Evolutionary conservation across 2,888 invertebrate species (phyloP).

Genomic region (Erynnis tages): DNA sequence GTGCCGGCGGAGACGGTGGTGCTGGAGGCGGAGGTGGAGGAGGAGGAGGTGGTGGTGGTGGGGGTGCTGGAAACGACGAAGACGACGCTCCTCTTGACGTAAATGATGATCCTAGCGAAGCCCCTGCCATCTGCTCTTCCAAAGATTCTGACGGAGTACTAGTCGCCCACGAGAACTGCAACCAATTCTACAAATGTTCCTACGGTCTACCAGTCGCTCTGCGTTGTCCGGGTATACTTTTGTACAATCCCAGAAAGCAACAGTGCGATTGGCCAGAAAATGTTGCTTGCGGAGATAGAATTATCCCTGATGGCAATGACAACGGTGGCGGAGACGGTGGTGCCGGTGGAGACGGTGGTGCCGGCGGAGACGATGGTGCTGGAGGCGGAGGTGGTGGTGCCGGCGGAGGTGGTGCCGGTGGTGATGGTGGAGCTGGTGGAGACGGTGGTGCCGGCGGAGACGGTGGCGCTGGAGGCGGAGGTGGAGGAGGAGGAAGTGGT

Average conservation of each 20-base stretch:
- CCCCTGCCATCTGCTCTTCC: slow-evolving; percentile 38
- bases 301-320: slow-evolving; percentile 32
- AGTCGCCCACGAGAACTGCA: slow-evolving; percentile 44
- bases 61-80: too few relatives aligned
- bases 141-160: slow-evolving; percentile 39
- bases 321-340: slow-evolving; percentile 4
- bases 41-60: too few relatives aligned
- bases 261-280: slow-evolving; percentile 43
- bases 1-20: too few relatives aligned
- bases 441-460: not conserved
- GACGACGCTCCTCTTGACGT: too few relatives aligned
- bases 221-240: slow-evolving; percentile 35
- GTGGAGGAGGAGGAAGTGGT: not conserved
- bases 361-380: too few relatives aligned
- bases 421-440: slow-evolving; percentile 2
- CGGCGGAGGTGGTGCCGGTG: too few relatives aligned
- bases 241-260: slow-evolving; percentile 40
- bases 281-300: slow-evolving; percentile 43
- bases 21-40: too few relatives aligned
- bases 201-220: slow-evolving; percentile 32
- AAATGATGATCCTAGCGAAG: slow-evolving; percentile 36
- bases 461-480: not conserved
- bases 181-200: slow-evolving; percentile 40
- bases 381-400: too few relatives aligned
- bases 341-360: slow-evolving; percentile 7